Percentiles rank a stretch among this genome's conserved stretches.
Evolutionary conservation across 2,113 vertebrate genomes (phyloP).

Genomic region (Gasterosteus nipponicus): DNA sequence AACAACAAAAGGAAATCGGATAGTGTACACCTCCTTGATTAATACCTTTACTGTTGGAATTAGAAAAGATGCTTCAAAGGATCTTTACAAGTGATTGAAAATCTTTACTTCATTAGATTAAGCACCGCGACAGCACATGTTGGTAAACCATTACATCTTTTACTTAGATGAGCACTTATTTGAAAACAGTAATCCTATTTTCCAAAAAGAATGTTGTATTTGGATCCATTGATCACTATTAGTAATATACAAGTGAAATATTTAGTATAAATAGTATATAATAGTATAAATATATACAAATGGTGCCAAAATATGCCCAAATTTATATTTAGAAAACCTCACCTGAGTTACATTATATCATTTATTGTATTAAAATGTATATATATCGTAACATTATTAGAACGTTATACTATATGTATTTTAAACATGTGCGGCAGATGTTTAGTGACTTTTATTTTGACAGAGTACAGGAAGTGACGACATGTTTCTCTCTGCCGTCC

Average conservation of each 20-base stretch:
- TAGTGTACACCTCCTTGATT: not conserved
- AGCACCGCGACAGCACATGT: not conserved
- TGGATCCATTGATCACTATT: too few species aligned
- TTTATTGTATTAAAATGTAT: not conserved
- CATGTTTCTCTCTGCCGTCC: not conserved
- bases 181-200: not conserved
- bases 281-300: too few species aligned
- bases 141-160: not conserved
- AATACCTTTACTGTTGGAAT: not conserved
- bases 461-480: slow-evolving; percentile 1
- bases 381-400: not conserved
- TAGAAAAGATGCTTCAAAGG: not conserved
- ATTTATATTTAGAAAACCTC: too few species aligned
- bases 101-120: not conserved
- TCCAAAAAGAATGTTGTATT: too few species aligned
- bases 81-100: not conserved
- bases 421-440: not conserved
- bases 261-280: too few species aligned
- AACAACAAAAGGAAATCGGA: not conserved
- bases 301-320: too few species aligned
- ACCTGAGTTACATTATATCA: not conserved
- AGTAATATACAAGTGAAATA: too few species aligned
- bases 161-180: not conserved
- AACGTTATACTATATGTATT: not conserved
- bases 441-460: slow-evolving; percentile 13